These are phyloP conservation scores for Muntiacus muntjak DNA, from an alignment of 2,113 vertebrate species.

Conservation along the genomic window DNA sequence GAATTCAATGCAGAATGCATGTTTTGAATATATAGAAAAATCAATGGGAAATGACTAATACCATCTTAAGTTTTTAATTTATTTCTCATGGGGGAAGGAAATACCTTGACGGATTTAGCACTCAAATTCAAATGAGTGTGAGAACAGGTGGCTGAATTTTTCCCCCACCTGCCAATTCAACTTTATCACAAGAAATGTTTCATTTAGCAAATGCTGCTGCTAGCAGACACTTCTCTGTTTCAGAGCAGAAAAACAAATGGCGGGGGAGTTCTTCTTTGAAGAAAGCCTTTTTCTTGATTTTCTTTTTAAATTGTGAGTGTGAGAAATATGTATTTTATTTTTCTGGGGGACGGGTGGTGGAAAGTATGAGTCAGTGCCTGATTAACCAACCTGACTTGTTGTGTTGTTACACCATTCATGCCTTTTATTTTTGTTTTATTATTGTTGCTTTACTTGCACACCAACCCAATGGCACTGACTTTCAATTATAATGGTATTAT, in stretches of 20 bases:
- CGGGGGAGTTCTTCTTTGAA: constrained; percentile 43
- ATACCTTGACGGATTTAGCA: constrained; percentile 66
- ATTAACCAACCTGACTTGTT: not conserved
- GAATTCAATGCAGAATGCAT: not conserved
- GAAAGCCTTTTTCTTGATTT: constrained; percentile 64
- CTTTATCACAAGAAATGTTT: constrained; percentile 66
- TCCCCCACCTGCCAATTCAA: constrained; percentile 61
- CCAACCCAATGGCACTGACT: not conserved
- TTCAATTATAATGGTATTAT: constrained; percentile 15
- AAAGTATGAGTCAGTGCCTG: constrained; percentile 11
- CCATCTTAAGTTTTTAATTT: constrained; percentile 49
- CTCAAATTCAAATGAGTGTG: constrained; percentile 61
- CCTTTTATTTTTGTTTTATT: not conserved
- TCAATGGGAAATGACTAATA: constrained; percentile 31
- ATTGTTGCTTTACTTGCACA: not conserved
- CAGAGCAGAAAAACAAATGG: constrained; percentile 62
- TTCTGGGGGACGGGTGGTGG: not conserved
- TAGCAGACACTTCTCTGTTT: constrained; percentile 54
- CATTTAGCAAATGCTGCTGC: constrained; percentile 62
- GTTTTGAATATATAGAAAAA: constrained; percentile 41
- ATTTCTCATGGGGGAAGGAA: constrained; percentile 56
- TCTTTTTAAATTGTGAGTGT: constrained; percentile 70
- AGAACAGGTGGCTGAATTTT: constrained; percentile 64
- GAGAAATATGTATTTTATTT: constrained; percentile 29
- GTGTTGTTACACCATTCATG: not conserved